These are phyloP conservation scores for Leucoraja erinaceus DNA, from an alignment of 2,113 vertebrate species.

Conservation along the genomic window DNA sequence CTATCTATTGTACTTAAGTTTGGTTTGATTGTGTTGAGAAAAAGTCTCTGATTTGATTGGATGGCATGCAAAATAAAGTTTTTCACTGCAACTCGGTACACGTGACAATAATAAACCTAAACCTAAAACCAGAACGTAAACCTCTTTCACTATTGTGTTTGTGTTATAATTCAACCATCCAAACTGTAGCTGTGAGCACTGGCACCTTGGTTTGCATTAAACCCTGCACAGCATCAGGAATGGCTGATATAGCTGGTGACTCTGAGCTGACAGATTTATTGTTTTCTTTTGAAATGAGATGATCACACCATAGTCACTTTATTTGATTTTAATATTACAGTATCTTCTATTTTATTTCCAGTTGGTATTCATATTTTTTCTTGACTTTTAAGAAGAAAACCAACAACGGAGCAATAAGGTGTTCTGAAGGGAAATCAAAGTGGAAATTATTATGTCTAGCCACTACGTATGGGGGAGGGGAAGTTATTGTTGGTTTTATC, in stretches of 20 bases:
- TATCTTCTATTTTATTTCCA: slow-evolving; percentile 1
- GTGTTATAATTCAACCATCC: neutral
- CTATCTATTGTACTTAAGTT: no score
- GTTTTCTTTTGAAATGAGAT: neutral
- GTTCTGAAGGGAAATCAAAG: neutral
- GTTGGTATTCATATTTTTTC: neutral
- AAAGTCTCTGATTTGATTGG: no score
- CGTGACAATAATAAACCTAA: no score
- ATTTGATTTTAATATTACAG: neutral
- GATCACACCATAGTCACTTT: neutral
- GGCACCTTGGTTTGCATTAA: neutral
- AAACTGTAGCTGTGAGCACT: neutral
- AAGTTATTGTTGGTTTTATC: neutral
- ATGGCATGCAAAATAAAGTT: no score
- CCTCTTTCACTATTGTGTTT: neutral
- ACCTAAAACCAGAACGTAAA: no score
- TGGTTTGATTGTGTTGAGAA: no score
- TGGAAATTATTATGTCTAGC: neutral
- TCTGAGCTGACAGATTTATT: neutral
- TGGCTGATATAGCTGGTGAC: neutral
- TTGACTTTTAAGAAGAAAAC: neutral
- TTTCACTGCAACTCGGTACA: no score
- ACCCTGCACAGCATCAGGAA: neutral
- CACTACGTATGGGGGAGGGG: neutral
- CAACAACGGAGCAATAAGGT: neutral